These are phyloP conservation scores for Oscheius sp. DNA, from an alignment of 1,140 invertebrate genomes.

Conservation along the genomic window DNA sequence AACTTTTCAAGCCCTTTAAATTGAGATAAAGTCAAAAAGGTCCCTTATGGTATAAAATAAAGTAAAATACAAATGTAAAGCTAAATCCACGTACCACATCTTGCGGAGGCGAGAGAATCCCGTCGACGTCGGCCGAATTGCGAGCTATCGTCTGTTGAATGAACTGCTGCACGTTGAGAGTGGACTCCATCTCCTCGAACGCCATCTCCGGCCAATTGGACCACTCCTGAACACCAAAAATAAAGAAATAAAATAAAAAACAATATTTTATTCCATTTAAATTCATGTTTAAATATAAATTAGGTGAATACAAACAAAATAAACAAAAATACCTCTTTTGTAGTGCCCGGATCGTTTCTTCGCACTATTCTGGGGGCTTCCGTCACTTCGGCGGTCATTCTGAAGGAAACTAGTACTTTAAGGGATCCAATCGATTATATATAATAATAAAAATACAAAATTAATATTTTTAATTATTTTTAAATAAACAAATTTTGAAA, in stretches of 20 bases:
- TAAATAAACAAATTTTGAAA: too few relatives aligned
- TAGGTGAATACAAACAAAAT: neutral
- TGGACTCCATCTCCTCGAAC: conserved; percentile 99
- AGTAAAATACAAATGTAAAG: neutral
- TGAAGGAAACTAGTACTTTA: too few relatives aligned
- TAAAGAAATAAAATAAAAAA: too few relatives aligned
- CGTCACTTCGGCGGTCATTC: neutral
- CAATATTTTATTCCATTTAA: too few relatives aligned
- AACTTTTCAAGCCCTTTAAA: too few relatives aligned
- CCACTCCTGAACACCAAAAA: too few relatives aligned
- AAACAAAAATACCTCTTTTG: neutral
- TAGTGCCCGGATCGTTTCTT: conserved; percentile 30
- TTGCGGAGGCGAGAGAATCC: conserved; percentile 90
- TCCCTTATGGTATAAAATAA: too few relatives aligned
- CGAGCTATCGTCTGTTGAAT: conserved; percentile 95
- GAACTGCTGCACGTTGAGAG: conserved; percentile 94
- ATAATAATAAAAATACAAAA: too few relatives aligned
- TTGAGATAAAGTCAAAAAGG: neutral
- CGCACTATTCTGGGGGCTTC: neutral
- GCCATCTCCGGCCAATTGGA: conserved; percentile 94
- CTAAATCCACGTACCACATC: conserved; percentile 67
- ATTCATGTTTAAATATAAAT: neutral
- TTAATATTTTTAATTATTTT: too few relatives aligned
- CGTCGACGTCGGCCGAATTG: conserved; percentile 87
- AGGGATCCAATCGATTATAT: too few relatives aligned